Percentiles rank a stretch among this genome's conserved stretches.
Conservation (phyloP, 2,888 invertebrate species). For the Salticus scenicus region DNA sequence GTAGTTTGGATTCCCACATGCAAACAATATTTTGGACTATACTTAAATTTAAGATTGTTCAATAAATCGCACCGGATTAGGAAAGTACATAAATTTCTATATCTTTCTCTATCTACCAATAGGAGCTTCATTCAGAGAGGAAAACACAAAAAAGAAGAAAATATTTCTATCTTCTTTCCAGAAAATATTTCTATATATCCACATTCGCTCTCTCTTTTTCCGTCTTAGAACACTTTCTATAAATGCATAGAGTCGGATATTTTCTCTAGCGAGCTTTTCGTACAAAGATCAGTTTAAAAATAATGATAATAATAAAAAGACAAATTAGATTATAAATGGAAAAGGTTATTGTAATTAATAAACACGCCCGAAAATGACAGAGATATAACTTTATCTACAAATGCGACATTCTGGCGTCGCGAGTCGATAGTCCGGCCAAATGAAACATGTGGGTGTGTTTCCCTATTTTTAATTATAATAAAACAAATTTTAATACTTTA, state of each 20-base stretch:
- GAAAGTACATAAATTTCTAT: conserved; percentile 37
- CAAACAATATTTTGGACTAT: too few species aligned
- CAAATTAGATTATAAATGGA: background rate
- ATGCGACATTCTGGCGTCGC: conserved; percentile 3
- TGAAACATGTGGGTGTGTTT: background rate
- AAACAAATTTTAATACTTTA: background rate
- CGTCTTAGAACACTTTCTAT: conserved; percentile 62
- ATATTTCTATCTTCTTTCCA: conserved; percentile 61
- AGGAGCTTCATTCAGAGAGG: conserved; percentile 59
- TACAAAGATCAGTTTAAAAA: conserved; percentile 38
- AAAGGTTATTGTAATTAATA: background rate
- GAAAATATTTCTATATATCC: conserved; percentile 56
- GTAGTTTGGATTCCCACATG: too few species aligned
- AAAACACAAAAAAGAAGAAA: conserved; percentile 36
- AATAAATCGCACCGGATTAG: conserved; percentile 56
- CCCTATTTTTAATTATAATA: background rate
- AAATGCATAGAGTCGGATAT: conserved; percentile 63
- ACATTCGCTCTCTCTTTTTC: conserved; percentile 54
- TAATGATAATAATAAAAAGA: too few species aligned
- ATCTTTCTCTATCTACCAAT: conserved; percentile 49
- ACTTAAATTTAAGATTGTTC: conserved; percentile 6
- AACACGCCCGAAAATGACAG: background rate
- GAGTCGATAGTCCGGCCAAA: conserved; percentile 3
- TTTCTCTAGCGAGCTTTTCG: conserved; percentile 68
- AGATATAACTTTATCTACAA: background rate